phyloP scores from a whole-genome alignment of 2,113 vertebrate species.

The Albula goreensis region DNA sequence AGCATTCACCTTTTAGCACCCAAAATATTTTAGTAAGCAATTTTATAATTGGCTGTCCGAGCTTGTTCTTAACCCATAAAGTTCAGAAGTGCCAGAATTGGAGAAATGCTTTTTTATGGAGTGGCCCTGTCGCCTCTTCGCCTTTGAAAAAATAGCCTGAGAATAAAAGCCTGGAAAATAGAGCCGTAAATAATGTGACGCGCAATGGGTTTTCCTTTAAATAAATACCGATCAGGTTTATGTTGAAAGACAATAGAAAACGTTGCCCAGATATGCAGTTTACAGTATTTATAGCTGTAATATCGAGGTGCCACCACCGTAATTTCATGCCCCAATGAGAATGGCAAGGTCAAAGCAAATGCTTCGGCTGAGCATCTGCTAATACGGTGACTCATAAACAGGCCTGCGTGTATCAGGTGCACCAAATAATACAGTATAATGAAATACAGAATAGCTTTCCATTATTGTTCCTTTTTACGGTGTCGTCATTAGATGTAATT shows the following conservation, averaged over 20 bases:
- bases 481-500: conserved; percentile 99
- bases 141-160: conserved; percentile 67
- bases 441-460: conserved; percentile 99
- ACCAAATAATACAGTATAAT: conserved; percentile 99
- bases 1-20: conserved; percentile 69
- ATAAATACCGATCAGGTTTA: conserved; percentile 99
- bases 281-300: conserved; percentile 99
- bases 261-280: conserved; percentile 99
- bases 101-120: conserved; percentile 68
- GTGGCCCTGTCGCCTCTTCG: conserved; percentile 63
- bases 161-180: conserved; percentile 80
- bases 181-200: conserved; percentile 98
- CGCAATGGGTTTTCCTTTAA: conserved; percentile 99
- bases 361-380: conserved; percentile 98
- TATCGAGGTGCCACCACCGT: conserved; percentile 99
- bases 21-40: conserved; percentile 76
- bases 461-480: conserved; percentile 99
- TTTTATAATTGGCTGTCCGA: conserved; percentile 75
- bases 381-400: conserved; percentile 99
- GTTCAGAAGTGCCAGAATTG: conserved; percentile 70
- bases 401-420: conserved; percentile 97
- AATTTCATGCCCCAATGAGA: conserved; percentile 99
- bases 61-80: conserved; percentile 70
- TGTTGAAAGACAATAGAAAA: conserved; percentile 99
- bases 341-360: conserved; percentile 99